Conservation (phyloP, 2,113 vertebrate genomes). For the Lasiurus cinereus region DNA sequence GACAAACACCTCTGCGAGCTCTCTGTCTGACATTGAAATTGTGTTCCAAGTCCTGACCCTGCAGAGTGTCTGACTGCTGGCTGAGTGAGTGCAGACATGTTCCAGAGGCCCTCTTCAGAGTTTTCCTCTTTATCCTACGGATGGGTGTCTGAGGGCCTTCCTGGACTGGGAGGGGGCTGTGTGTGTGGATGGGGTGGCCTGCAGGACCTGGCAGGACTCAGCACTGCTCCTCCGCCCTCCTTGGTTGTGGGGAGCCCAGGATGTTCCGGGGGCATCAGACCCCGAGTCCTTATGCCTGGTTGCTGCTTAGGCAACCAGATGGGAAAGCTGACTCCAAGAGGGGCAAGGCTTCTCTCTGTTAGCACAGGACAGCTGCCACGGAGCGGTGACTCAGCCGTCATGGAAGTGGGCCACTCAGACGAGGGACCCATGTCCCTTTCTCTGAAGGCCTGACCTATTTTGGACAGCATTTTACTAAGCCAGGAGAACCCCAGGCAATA, state of each 20-base stretch:
- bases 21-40: neutral
- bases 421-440: neutral
- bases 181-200: neutral
- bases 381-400: neutral
- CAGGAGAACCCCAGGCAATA: neutral
- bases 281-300: neutral
- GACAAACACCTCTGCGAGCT: neutral
- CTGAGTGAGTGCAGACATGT: rapidly evolving
- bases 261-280: neutral
- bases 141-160: neutral
- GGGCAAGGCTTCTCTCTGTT: neutral
- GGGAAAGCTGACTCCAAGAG: neutral
- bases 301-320: neutral
- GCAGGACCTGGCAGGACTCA: neutral
- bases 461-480: neutral
- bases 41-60: neutral
- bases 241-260: neutral
- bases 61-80: neutral
- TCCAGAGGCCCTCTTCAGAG: too few species aligned
- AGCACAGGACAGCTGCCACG: neutral
- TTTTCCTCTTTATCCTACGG: neutral
- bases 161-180: neutral
- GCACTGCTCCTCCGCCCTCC: neutral
- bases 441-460: conserved; percentile 63
- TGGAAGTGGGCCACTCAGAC: neutral